A percentile compares a stretch with the other conserved stretches of the same genome.
phyloP scores from a whole-genome alignment of 2,888 invertebrate species.

The Archips crataeganus region DNA sequence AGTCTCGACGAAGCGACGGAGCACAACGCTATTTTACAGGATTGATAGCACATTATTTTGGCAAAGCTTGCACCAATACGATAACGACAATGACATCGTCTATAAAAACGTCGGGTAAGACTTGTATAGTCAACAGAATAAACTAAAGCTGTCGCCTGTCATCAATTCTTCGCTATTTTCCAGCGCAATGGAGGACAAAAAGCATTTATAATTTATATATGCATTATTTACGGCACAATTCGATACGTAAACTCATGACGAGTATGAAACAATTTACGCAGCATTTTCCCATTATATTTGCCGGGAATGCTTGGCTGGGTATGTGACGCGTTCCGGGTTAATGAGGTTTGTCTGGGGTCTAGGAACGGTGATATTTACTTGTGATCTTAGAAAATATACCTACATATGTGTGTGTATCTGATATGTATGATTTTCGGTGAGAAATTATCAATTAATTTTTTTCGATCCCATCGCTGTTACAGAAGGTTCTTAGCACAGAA shows the following conservation, averaged over 20 bases:
- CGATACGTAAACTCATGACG: neutral
- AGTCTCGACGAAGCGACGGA: no score
- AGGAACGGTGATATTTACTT: neutral
- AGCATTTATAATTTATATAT: neutral
- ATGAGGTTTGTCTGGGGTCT: constrained; percentile 7
- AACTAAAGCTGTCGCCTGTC: neutral
- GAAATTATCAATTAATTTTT: neutral
- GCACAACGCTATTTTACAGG: no score
- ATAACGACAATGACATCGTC: neutral
- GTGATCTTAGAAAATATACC: neutral
- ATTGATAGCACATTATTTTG: no score
- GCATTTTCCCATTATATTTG: constrained; percentile 11
- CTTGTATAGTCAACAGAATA: neutral
- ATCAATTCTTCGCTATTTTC: neutral
- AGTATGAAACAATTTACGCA: neutral
- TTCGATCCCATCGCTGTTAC: no score
- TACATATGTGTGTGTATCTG: no score
- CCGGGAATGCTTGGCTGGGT: constrained; percentile 8
- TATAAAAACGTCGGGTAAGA: neutral
- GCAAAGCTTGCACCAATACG: no score
- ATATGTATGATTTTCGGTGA: neutral
- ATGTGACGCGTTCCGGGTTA: constrained; percentile 5
- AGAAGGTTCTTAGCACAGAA: no score
- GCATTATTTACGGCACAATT: neutral
- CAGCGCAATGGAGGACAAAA: neutral